A percentile compares a stretch with the other conserved stretches of the same genome.
These are phyloP conservation scores for Lutraria rhynchaena DNA, from an alignment of 1,140 invertebrate species.

Conservation along the genomic window DNA sequence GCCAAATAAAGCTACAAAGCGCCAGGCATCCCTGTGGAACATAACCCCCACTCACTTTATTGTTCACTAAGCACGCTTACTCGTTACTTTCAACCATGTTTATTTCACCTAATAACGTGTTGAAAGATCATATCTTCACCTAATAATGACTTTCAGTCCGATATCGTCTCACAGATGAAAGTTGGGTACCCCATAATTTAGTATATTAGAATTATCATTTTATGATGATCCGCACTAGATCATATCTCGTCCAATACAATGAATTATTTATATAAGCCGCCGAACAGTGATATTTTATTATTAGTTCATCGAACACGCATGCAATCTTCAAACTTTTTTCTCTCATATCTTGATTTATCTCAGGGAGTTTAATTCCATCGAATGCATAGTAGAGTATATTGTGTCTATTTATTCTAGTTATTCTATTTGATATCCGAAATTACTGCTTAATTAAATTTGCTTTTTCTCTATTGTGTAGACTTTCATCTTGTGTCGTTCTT, in stretches of 20 bases:
- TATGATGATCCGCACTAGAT: conserved; percentile 43
- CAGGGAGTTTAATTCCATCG: conserved; percentile 45
- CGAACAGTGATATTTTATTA: conserved; percentile 58
- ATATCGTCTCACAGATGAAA: conserved; percentile 41
- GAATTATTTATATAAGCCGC: conserved; percentile 55
- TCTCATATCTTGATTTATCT: conserved; percentile 21
- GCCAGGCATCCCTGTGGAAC: conserved; percentile 1
- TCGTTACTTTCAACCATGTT: conserved; percentile 2
- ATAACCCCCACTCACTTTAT: too few species aligned
- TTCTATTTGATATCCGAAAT: conserved; percentile 59
- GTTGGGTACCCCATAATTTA: conserved; percentile 51
- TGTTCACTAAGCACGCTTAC: too few species aligned
- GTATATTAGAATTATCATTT: conserved; percentile 61
- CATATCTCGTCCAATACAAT: conserved; percentile 41
- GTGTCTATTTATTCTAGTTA: conserved; percentile 44
- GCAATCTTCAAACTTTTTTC: conserved; percentile 21
- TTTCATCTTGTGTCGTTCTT: conserved; percentile 28
- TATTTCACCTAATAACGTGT: conserved; percentile 56
- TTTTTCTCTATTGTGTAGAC: conserved; percentile 20
- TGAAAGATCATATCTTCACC: conserved; percentile 37
- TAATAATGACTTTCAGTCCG: conserved; percentile 38
- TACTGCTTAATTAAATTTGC: conserved; percentile 61
- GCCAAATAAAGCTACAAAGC: background rate
- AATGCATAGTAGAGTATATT: conserved; percentile 58
- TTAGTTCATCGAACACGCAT: conserved; percentile 41